These are phyloP conservation scores for Arnoldichthys spilopterus DNA, from an alignment of 2,797 vertebrate species.

Conservation along the genomic window DNA sequence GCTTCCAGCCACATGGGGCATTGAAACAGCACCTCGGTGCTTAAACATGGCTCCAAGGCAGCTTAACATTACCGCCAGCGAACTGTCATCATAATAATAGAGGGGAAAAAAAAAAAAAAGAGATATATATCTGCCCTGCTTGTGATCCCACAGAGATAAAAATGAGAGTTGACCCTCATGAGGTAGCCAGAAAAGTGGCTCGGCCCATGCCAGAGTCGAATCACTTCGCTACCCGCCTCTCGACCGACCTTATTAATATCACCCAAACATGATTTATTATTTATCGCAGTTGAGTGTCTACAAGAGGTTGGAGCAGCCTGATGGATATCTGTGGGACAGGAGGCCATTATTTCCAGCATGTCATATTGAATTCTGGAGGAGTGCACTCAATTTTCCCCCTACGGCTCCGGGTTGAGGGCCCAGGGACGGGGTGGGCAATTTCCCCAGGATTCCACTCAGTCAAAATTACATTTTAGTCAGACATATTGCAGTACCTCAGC, in stretches of 20 bases:
- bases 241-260: slow-evolving; percentile 58
- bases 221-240: slow-evolving; percentile 35
- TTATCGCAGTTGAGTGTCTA: slow-evolving; percentile 58
- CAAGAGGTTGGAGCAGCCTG: slow-evolving; percentile 45
- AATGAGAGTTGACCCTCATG: slow-evolving; percentile 7
- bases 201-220: slow-evolving; percentile 11
- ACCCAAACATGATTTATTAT: slow-evolving; percentile 63
- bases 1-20: slow-evolving; percentile 2
- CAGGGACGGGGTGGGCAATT: slow-evolving; percentile 21
- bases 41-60: background rate
- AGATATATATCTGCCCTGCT: background rate
- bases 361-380: slow-evolving; percentile 56
- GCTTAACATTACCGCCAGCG: background rate
- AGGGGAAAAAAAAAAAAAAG: background rate
- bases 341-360: slow-evolving; percentile 58
- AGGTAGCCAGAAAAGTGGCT: slow-evolving; percentile 26
- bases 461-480: slow-evolving; percentile 51
- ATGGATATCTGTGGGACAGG: slow-evolving; percentile 53
- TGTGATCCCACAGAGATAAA: slow-evolving; percentile 8
- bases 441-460: slow-evolving; percentile 38
- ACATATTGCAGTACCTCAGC: slow-evolving; percentile 29
- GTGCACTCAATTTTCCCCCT: slow-evolving; percentile 52
- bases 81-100: background rate
- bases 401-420: slow-evolving; percentile 28
- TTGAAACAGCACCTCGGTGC: background rate